phyloP scores from a whole-genome alignment of 1,140 invertebrate species.

The Pseudobourletiella spinata region DNA sequence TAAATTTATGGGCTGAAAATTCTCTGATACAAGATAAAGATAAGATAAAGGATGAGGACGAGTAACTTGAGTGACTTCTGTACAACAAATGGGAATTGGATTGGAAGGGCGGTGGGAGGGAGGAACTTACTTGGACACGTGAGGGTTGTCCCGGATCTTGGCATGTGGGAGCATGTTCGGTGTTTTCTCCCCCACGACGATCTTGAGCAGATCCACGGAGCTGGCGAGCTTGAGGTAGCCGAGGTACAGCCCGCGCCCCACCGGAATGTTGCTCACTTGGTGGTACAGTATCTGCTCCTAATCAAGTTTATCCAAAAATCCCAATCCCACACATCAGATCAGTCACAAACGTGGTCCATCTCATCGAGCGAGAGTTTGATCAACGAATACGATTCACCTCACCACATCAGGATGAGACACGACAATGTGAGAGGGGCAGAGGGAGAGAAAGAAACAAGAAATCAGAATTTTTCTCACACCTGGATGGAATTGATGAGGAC shows the following conservation, averaged over 20 bases:
- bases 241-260: conserved; percentile 79
- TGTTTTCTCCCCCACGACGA: conserved; percentile 80
- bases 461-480: too few relatives aligned
- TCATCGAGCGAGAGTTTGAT: too few relatives aligned
- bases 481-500: conserved; percentile 72
- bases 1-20: too few relatives aligned
- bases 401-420: not conserved
- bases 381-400: too few relatives aligned
- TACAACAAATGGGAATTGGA: too few relatives aligned
- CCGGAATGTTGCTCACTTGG: conserved; percentile 69
- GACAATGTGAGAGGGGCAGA: not conserved
- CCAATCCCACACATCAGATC: too few relatives aligned
- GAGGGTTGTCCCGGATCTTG: conserved; percentile 86
- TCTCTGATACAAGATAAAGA: too few relatives aligned
- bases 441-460: not conserved
- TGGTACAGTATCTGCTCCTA: conserved; percentile 85
- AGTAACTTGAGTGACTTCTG: too few relatives aligned
- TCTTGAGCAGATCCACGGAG: conserved; percentile 83
- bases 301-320: too few relatives aligned
- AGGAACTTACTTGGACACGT: conserved; percentile 89
- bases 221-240: conserved; percentile 93
- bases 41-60: too few relatives aligned
- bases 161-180: conserved; percentile 89
- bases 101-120: too few relatives aligned
- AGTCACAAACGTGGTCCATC: too few relatives aligned